Evolutionary conservation across 2,113 vertebrate species (phyloP).

Genomic region (Montifringilla adamsi): DNA sequence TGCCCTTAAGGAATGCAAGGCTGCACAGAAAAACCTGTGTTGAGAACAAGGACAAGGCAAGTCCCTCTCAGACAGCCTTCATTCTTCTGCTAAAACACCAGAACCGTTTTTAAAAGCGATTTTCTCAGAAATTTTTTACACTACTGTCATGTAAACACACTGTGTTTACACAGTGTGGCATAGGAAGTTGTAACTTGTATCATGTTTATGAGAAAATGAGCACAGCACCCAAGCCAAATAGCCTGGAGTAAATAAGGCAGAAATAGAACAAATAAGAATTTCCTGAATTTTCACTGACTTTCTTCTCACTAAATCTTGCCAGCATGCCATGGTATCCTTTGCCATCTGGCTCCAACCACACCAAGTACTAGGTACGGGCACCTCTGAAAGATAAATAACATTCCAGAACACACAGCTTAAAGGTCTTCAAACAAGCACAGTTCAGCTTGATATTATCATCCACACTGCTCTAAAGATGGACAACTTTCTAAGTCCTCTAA

Average conservation of each 20-base stretch:
- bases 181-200: neutral
- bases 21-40: neutral
- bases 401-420: neutral
- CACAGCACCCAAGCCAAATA: neutral
- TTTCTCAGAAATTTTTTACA: neutral
- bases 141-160: neutral
- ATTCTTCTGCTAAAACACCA: neutral
- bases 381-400: neutral
- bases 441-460: neutral
- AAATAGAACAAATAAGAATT: neutral
- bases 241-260: neutral
- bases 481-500: neutral
- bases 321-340: neutral
- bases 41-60: neutral
- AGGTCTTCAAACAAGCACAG: neutral
- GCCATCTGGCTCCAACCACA: neutral
- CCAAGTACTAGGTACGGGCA: neutral
- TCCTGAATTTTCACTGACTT: neutral
- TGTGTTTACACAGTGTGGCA: neutral
- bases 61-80: neutral
- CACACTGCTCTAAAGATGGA: neutral
- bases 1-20: neutral
- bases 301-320: neutral
- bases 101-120: neutral
- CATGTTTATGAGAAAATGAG: neutral